Conservation (phyloP, 2,888 invertebrate genomes). For the Lycophotia porphyrea region DNA sequence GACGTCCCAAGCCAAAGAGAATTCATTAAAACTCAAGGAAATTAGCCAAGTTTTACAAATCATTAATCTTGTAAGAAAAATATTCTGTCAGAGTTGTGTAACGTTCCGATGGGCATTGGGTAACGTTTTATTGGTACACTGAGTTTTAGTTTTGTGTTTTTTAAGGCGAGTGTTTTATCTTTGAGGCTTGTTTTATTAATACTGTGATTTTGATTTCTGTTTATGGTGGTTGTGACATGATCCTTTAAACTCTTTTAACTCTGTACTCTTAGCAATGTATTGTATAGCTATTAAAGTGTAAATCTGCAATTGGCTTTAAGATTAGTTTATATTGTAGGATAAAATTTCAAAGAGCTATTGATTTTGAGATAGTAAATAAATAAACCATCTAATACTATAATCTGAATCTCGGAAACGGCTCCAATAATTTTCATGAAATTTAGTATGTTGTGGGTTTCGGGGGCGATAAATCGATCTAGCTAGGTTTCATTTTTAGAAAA, state of each 20-base stretch:
- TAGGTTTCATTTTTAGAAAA: too few species aligned
- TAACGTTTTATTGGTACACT: neutral
- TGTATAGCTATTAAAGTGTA: too few species aligned
- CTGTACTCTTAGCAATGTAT: too few species aligned
- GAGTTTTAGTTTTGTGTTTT: conserved; percentile 7
- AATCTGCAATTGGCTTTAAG: too few species aligned
- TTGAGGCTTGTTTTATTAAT: neutral
- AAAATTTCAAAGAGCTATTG: too few species aligned
- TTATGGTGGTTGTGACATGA: neutral
- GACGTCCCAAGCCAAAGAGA: conserved; percentile 54
- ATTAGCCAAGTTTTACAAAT: conserved; percentile 77
- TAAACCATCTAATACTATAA: too few species aligned
- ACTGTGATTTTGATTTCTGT: neutral
- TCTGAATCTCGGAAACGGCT: too few species aligned
- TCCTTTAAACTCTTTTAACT: neutral
- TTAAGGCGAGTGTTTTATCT: neutral
- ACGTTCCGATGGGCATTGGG: conserved; percentile 24
- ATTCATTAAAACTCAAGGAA: conserved; percentile 74
- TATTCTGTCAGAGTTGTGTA: conserved; percentile 51
- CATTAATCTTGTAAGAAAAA: conserved; percentile 76
- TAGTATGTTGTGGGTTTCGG: too few species aligned
- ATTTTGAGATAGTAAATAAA: too few species aligned
- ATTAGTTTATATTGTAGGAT: too few species aligned
- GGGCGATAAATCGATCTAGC: too few species aligned
- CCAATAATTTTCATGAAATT: too few species aligned